Conservation (phyloP, 1,140 invertebrate genomes). For the Elysia chlorotica region DNA sequence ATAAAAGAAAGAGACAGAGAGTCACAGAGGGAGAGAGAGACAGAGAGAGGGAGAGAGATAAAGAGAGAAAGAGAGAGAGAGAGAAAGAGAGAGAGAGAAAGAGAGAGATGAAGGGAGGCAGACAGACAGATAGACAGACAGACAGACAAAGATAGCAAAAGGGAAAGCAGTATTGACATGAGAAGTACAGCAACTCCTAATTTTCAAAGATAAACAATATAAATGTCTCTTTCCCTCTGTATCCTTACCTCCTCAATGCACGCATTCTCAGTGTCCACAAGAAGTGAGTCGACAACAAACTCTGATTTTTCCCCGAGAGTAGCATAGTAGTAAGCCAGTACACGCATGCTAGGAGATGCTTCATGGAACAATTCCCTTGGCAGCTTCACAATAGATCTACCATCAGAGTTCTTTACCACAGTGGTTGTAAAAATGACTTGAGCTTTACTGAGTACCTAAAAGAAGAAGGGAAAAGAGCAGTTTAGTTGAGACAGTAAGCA, state of each 20-base stretch:
- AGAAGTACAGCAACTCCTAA: neutral
- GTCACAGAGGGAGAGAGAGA: neutral
- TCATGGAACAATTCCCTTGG: neutral
- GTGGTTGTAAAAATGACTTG: slow-evolving; percentile 12
- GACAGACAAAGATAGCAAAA: neutral
- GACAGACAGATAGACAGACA: neutral
- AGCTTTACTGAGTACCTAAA: slow-evolving; percentile 16
- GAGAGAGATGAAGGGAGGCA: neutral
- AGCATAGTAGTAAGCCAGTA: slow-evolving; percentile 19
- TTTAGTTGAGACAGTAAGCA: too few species aligned
- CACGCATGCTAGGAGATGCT: slow-evolving; percentile 4
- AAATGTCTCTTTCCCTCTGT: too few species aligned
- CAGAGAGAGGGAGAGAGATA: neutral
- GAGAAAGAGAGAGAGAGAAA: neutral
- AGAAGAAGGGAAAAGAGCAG: neutral
- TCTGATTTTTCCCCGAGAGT: too few species aligned
- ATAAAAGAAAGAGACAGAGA: too few species aligned
- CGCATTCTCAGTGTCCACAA: slow-evolving; percentile 12
- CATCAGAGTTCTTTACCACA: neutral
- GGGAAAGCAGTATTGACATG: neutral
- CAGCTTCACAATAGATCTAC: neutral
- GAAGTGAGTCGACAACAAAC: slow-evolving; percentile 18
- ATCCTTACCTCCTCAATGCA: slow-evolving; percentile 23
- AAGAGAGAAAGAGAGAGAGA: neutral
- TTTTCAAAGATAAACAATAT: neutral